Evolutionary conservation across 2,797 vertebrate species (phyloP).

Genomic region (Peromyscus melanophrys): DNA sequence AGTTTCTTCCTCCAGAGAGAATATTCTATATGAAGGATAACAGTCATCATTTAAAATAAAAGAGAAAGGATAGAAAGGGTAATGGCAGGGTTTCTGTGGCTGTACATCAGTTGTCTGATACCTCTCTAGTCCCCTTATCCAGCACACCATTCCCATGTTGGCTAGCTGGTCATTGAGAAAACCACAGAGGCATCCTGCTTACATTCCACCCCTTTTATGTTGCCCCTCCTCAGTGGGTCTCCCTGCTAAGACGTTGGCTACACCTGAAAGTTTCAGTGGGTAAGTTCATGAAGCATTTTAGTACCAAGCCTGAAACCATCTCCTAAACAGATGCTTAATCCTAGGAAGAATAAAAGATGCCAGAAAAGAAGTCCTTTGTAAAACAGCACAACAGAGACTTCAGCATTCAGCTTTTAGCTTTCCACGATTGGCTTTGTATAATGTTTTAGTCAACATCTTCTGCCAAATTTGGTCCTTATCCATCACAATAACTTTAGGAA

Average conservation of each 20-base stretch:
- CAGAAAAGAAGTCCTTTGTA: background rate
- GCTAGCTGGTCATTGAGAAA: conserved; percentile 7
- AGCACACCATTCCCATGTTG: background rate
- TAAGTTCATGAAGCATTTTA: conserved; percentile 77
- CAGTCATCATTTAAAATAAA: conserved; percentile 39
- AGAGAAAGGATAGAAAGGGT: background rate
- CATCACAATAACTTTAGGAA: conserved; percentile 78
- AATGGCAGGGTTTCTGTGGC: background rate
- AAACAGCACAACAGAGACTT: conserved; percentile 51
- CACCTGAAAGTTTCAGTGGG: conserved; percentile 53
- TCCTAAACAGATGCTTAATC: conserved; percentile 60
- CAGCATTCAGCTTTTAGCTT: conserved; percentile 67
- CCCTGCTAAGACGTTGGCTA: conserved; percentile 39
- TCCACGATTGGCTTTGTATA: conserved; percentile 64
- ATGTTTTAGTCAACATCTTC: conserved; percentile 12
- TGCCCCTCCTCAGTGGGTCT: conserved; percentile 27
- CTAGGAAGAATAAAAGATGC: conserved; percentile 43
- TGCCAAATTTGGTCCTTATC: conserved; percentile 73
- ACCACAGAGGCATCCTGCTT: background rate
- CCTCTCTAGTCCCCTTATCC: background rate
- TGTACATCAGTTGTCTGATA: background rate
- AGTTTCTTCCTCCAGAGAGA: background rate
- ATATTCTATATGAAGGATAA: conserved; percentile 29
- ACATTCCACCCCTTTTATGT: background rate
- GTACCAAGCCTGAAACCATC: conserved; percentile 73